Evolutionary conservation across 2,113 vertebrate species (phyloP), one percentile per base, ranked within the genome.

Genomic region (Myxocyprinus asiaticus): DNA sequence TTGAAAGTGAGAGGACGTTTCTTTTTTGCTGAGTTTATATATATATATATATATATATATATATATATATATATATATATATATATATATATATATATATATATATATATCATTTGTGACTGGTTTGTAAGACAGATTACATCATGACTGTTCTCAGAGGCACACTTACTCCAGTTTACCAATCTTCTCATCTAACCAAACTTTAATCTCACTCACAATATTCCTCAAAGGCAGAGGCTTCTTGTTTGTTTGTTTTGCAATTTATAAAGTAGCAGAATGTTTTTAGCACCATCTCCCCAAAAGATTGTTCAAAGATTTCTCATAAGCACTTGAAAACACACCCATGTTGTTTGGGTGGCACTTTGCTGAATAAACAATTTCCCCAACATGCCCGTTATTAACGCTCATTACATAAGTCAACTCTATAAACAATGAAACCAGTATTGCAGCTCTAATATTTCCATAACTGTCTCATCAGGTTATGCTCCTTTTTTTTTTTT

Each of bases 391-490:
- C 44, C 45, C 15, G 62, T 74, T 45, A 63, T 74, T 12, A 74
- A 74, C 6, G 58, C 70, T 48, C n/a, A 62, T 47, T n/a, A 73
- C 61, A 45, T 72, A 61, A 10, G 12, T 22, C 58, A 11, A 22
- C 45, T 48, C 15, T 17, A 74, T 63, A 85, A 92, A 90, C 90
- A 91, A 90, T 90, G 85, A 87, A 90, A 79, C 80, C 75, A 3
- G 81, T 85, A 84, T 85, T 85, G 77, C 56, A 0, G 44, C 86
- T 81, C 82, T 61, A 63, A 84, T 66, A 45, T 68, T n/a, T 79
- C 69, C 79, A n/a, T 44, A 84, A 89, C 84, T 81, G 68, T 56
- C 83, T 81, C 84, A 85, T 83, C 86, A 84, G 86, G 87, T 86
- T 88, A 81, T 62, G 11, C 78, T 80, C 62, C 81, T 85, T 85